phyloP scores from a whole-genome alignment of 2,888 invertebrate genomes.

The Drosophila hamatofila region DNA sequence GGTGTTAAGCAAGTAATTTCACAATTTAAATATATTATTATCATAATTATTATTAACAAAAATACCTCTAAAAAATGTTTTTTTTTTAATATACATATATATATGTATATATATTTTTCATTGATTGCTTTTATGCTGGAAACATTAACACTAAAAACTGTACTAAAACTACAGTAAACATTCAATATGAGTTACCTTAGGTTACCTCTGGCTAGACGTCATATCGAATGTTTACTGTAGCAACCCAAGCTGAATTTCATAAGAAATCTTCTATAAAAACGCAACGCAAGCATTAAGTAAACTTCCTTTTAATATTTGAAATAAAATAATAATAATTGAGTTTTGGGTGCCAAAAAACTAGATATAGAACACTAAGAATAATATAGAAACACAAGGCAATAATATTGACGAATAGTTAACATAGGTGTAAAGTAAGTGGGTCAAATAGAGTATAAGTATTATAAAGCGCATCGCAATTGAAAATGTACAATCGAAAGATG shows the following conservation, averaged over 20 bases:
- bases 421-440: not conserved
- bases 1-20: constrained; percentile 15
- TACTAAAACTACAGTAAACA: constrained; percentile 18
- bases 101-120: not conserved
- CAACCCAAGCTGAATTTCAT: not conserved
- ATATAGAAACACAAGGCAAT: constrained; percentile 23
- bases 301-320: not conserved
- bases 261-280: constrained; percentile 23
- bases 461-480: constrained; percentile 36
- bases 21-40: constrained; percentile 1
- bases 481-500: constrained; percentile 23
- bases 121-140: constrained; percentile 3
- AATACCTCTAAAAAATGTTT: constrained; percentile 4
- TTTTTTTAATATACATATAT: not conserved
- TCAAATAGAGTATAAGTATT: constrained; percentile 3
- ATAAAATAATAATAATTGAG: not conserved
- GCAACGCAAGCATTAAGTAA: constrained; percentile 26
- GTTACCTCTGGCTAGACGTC: not conserved
- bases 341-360: constrained; percentile 11
- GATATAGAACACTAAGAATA: constrained; percentile 4
- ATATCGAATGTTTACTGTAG: constrained; percentile 9
- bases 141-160: not conserved
- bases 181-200: constrained; percentile 14
- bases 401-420: constrained; percentile 15
- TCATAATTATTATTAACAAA: constrained; percentile 4